Conservation (phyloP, 2,888 invertebrate genomes). For the Poecilobothrus nobilitatus region DNA sequence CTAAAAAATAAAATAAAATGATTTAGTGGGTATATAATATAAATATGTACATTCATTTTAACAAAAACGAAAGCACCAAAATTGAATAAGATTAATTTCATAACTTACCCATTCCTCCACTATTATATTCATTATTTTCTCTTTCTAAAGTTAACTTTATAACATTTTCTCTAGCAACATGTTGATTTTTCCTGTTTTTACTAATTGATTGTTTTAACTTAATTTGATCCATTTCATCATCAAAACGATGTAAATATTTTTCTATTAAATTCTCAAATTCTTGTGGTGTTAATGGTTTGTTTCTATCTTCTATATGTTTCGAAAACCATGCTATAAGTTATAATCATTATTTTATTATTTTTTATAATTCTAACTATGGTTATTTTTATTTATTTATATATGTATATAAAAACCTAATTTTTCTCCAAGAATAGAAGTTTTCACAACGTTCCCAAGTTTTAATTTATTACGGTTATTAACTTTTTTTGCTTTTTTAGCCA, state of each 20-base stretch:
- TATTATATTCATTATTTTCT: constrained; percentile 65
- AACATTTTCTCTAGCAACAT: constrained; percentile 69
- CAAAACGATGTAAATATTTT: constrained; percentile 55
- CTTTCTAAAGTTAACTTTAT: constrained; percentile 66
- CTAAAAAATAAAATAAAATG: constrained; percentile 24
- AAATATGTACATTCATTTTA: too few relatives aligned
- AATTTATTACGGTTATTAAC: constrained; percentile 41
- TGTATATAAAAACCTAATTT: constrained; percentile 51
- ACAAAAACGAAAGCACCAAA: too few relatives aligned
- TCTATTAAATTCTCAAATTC: constrained; percentile 49
- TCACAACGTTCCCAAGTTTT: constrained; percentile 54
- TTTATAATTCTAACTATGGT: neutral
- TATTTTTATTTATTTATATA: too few relatives aligned
- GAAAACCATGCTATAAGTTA: constrained; percentile 57
- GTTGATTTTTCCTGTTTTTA: constrained; percentile 59
- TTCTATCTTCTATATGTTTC: constrained; percentile 51
- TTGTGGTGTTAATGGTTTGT: constrained; percentile 49
- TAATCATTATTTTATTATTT: too few relatives aligned
- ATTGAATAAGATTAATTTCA: too few relatives aligned
- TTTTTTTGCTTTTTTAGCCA: constrained; percentile 61
- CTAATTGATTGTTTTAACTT: constrained; percentile 66
- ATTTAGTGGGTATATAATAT: neutral
- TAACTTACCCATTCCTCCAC: constrained; percentile 61
- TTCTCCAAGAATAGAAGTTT: constrained; percentile 65
- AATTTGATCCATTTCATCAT: constrained; percentile 72